A percentile compares a stretch with the other conserved stretches of the same genome.
Conservation (phyloP, 1,140 invertebrate species). For the Sipha flava region DNA sequence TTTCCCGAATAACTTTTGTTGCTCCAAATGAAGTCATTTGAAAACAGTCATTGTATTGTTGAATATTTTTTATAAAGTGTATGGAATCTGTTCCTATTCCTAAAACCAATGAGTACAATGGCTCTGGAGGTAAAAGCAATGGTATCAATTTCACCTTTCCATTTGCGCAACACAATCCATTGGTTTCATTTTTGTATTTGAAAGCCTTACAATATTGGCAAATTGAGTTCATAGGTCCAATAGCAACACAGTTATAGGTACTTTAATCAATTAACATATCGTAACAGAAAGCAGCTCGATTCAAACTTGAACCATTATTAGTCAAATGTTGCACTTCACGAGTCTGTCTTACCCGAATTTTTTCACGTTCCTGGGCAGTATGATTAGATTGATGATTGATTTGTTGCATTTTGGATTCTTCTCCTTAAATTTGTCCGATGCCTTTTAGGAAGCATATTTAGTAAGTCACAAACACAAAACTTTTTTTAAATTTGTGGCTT, state of each 20-base stretch:
- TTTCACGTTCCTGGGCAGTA: too few relatives aligned
- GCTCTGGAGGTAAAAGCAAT: slow-evolving; percentile 34
- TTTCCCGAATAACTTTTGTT: too few relatives aligned
- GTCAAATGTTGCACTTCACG: too few relatives aligned
- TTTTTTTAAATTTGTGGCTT: too few relatives aligned
- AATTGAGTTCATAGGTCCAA: not conserved
- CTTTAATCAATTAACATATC: not conserved
- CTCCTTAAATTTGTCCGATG: too few relatives aligned
- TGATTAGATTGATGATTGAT: too few relatives aligned
- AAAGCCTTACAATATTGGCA: not conserved
- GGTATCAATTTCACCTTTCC: slow-evolving; percentile 36
- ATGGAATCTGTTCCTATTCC: slow-evolving; percentile 28
- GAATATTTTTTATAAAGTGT: not conserved
- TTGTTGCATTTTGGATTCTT: too few relatives aligned
- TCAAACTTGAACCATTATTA: too few relatives aligned
- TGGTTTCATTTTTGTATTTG: slow-evolving; percentile 33
- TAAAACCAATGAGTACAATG: slow-evolving; percentile 41
- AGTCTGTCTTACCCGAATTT: too few relatives aligned
- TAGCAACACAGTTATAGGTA: not conserved
- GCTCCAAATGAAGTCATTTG: too few relatives aligned
- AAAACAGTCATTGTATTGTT: not conserved
- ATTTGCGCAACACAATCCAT: slow-evolving; percentile 34
- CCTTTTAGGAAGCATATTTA: too few relatives aligned
- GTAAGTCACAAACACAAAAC: too few relatives aligned
- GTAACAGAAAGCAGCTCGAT: not conserved